These are phyloP conservation scores for Acestrorhynchus altus DNA, from an alignment of 2,797 vertebrate species.

Conservation along the genomic window DNA sequence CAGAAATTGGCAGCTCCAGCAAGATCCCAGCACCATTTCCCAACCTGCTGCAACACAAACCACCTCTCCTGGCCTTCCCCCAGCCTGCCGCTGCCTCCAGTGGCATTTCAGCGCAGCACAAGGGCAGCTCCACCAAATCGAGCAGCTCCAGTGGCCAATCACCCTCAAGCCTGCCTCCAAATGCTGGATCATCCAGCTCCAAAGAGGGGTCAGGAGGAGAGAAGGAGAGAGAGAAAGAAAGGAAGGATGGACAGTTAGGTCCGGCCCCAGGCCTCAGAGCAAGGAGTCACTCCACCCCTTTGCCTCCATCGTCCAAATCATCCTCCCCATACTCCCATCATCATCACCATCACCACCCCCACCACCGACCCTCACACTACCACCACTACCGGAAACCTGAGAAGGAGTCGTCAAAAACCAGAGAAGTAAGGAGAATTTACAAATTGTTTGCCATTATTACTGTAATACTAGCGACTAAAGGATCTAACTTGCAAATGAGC, in stretches of 20 bases:
- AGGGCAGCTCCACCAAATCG: constrained; percentile 72
- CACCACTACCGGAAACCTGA: constrained; percentile 87
- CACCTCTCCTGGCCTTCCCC: constrained; percentile 89
- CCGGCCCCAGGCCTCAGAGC: constrained; percentile 83
- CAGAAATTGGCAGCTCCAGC: constrained; percentile 73
- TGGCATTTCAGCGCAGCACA: constrained; percentile 80
- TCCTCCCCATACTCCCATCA: constrained; percentile 82
- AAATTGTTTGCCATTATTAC: background rate
- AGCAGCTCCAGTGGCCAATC: constrained; percentile 56
- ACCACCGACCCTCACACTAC: constrained; percentile 87
- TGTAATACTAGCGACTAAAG: background rate
- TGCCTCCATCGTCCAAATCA: constrained; percentile 87
- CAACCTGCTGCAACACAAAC: constrained; percentile 90
- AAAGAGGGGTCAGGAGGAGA: constrained; percentile 74
- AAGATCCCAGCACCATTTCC: constrained; percentile 93
- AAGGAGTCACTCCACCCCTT: constrained; percentile 90
- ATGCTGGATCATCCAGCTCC: constrained; percentile 63
- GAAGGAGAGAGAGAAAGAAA: constrained; percentile 76
- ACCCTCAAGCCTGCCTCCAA: constrained; percentile 52
- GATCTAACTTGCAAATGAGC: background rate
- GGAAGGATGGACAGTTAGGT: constrained; percentile 76
- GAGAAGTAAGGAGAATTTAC: constrained; percentile 65
- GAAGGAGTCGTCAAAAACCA: constrained; percentile 76
- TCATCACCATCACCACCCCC: constrained; percentile 82
- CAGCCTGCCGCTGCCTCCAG: constrained; percentile 84